Conservation (phyloP, 2,113 vertebrate genomes). For the Apodemus speciosus region DNA sequence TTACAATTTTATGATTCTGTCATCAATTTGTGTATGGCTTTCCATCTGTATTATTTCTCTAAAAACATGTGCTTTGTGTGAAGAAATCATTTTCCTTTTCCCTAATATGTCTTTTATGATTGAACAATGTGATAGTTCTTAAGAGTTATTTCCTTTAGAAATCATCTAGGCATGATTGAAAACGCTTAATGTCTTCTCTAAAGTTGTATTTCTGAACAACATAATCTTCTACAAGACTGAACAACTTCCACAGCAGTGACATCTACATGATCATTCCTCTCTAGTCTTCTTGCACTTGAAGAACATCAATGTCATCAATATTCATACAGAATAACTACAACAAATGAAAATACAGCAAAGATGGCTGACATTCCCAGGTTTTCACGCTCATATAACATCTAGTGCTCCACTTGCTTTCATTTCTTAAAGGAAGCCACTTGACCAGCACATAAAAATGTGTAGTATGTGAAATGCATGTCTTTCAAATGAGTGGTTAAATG, state of each 20-base stretch:
- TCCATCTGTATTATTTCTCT: background rate
- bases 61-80: no score
- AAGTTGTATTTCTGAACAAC: background rate
- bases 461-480: background rate
- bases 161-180: background rate
- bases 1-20: background rate
- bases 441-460: background rate
- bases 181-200: background rate
- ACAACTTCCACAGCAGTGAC: background rate
- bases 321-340: background rate
- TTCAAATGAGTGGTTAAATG: background rate
- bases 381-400: background rate
- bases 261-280: rapidly evolving
- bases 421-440: background rate
- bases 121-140: background rate
- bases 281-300: background rate
- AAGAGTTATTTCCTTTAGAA: background rate
- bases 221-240: background rate
- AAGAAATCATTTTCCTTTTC: background rate
- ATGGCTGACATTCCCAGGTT: background rate
- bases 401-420: background rate
- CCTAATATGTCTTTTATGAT: rapidly evolving
- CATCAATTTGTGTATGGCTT: background rate
- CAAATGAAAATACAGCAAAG: background rate
- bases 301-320: no score